Percentiles rank a stretch among this genome's conserved stretches.
Conservation (phyloP, 2,113 vertebrate species). For the Calyptommatus sinebrachiatus region DNA sequence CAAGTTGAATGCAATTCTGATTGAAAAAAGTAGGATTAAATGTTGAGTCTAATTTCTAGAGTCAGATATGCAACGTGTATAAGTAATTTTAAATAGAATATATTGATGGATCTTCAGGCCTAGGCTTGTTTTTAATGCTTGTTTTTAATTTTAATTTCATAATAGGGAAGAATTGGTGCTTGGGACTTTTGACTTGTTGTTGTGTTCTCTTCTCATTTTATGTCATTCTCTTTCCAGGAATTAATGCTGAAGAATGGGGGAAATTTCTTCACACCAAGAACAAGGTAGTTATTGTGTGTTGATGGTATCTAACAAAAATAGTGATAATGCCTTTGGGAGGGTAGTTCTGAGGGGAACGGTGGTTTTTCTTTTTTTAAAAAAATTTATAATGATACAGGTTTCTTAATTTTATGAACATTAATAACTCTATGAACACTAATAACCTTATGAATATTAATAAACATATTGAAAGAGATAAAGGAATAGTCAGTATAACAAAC, state of each 20-base stretch:
- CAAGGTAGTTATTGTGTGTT: slow-evolving; percentile 77
- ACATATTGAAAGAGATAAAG: no score
- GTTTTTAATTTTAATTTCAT: slow-evolving; percentile 6
- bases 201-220: slow-evolving; percentile 32
- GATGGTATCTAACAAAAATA: no score
- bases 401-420: no score
- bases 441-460: no score
- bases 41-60: background rate
- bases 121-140: background rate
- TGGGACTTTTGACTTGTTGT: slow-evolving; percentile 6
- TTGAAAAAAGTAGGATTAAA: background rate
- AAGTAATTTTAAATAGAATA: background rate
- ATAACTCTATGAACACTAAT: no score
- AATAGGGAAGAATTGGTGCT: background rate
- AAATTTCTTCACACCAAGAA: slow-evolving; percentile 99
- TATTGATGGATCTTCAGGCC: background rate
- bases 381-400: no score
- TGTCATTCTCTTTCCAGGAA: slow-evolving; percentile 77
- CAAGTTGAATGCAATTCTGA: background rate
- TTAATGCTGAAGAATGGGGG: slow-evolving; percentile 95
- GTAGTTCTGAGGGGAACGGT: no score
- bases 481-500: no score
- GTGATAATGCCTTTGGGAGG: no score
- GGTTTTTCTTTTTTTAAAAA: no score
- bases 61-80: no score